A percentile compares a stretch with the other conserved stretches of the same genome.
These are phyloP conservation scores for Chionomys nivalis DNA, from an alignment of 2,113 vertebrate genomes.

Conservation along the genomic window DNA sequence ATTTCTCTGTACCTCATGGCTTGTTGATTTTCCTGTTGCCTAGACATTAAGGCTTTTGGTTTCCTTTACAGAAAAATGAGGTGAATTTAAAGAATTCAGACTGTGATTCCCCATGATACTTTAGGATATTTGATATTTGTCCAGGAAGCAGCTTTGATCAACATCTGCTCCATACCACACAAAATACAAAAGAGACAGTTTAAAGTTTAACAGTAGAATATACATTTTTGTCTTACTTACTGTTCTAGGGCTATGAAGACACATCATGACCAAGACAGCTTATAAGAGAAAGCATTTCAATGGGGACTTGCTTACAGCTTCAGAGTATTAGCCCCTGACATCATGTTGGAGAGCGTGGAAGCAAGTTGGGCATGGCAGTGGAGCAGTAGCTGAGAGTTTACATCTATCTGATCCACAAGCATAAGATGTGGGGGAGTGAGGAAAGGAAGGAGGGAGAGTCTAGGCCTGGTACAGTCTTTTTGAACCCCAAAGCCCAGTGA, in stretches of 20 bases:
- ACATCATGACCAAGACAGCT: not conserved
- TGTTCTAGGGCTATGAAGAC: not conserved
- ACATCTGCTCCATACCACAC: not conserved
- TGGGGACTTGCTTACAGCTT: not conserved
- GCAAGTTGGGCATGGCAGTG: not conserved
- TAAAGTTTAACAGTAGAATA: not conserved
- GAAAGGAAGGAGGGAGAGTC: too few species aligned
- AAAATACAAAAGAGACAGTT: not conserved
- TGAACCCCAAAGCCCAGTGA: not conserved
- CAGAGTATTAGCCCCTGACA: not conserved
- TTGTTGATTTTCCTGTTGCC: not conserved
- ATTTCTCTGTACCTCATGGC: not conserved
- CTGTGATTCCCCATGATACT: not conserved
- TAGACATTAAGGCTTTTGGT: not conserved
- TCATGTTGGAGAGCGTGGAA: not conserved
- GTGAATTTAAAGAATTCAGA: constrained; percentile 15
- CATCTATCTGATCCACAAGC: not conserved
- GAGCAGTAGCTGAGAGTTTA: not conserved
- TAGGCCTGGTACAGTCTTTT: not conserved
- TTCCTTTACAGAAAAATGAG: not conserved
- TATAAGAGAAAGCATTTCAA: not conserved
- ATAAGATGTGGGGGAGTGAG: too few species aligned
- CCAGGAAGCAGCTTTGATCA: not conserved
- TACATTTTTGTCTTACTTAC: not conserved
- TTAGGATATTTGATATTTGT: not conserved